These are phyloP conservation scores for Heterocephalus glaber DNA, from an alignment of 2,113 vertebrate species.

Conservation along the genomic window DNA sequence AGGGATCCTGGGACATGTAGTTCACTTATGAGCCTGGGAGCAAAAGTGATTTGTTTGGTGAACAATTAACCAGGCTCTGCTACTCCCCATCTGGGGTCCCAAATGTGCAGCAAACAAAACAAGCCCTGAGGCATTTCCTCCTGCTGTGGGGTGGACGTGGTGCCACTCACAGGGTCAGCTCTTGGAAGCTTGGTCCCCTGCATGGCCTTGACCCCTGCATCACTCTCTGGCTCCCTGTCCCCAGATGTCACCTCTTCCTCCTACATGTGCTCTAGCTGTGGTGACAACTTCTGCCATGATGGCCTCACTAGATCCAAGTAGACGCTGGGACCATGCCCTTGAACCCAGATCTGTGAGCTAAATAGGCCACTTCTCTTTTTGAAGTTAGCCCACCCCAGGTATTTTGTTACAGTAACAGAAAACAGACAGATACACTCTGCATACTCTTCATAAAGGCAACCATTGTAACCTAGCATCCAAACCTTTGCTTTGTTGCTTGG, in stretches of 20 bases:
- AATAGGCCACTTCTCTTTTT: background rate
- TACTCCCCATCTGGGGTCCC: background rate
- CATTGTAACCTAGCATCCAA: rapidly evolving
- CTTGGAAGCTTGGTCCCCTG: background rate
- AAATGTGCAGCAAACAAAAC: background rate
- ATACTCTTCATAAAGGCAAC: background rate
- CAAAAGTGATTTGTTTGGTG: background rate
- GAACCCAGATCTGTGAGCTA: background rate
- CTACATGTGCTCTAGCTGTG: background rate
- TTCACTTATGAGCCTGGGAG: background rate
- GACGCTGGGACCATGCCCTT: background rate
- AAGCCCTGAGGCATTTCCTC: background rate
- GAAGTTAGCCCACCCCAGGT: background rate
- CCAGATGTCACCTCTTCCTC: background rate
- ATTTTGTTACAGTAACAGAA: background rate
- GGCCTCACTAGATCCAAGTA: background rate
- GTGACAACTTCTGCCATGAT: background rate
- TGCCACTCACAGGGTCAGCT: background rate
- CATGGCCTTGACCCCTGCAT: background rate
- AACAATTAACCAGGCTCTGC: background rate
- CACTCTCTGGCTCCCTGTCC: background rate
- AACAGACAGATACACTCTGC: background rate
- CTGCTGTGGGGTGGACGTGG: background rate
- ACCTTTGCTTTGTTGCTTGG: background rate
- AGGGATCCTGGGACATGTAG: background rate